These are phyloP conservation scores for Vidua macroura DNA, from an alignment of 2,113 vertebrate genomes.

Conservation along the genomic window DNA sequence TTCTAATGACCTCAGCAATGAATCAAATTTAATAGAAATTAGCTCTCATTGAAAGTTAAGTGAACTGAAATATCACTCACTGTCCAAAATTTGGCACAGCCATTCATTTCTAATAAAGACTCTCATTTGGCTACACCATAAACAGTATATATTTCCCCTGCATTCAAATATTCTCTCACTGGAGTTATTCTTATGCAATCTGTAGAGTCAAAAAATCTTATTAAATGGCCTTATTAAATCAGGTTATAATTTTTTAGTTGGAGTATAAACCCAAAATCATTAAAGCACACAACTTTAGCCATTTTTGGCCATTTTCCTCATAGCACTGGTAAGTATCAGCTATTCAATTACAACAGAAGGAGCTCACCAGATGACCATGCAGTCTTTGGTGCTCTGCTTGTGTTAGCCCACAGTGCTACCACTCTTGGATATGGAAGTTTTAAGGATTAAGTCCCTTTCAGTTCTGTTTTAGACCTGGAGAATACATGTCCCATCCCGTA, in stretches of 20 bases:
- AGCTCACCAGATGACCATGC: background rate
- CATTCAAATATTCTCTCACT: background rate
- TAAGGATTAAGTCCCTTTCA: background rate
- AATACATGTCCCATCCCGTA: background rate
- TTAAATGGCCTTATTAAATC: conserved; percentile 7
- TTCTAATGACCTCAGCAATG: conserved; percentile 13
- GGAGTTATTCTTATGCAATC: background rate
- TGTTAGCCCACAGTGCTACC: background rate
- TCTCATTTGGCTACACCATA: background rate
- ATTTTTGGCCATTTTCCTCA: background rate
- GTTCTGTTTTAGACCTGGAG: background rate
- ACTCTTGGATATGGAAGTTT: background rate
- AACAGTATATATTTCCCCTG: conserved; percentile 1
- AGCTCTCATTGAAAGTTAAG: conserved; percentile 16
- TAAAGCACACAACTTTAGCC: background rate
- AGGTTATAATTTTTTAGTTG: background rate
- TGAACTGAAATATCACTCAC: conserved; percentile 33
- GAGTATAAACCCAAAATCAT: background rate
- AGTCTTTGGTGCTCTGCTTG: background rate
- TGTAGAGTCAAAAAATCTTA: background rate
- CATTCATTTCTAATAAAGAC: conserved; percentile 25
- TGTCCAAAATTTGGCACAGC: conserved; percentile 20
- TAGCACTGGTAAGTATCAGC: background rate
- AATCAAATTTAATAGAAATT: conserved; percentile 16
- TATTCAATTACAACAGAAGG: background rate